A percentile compares a stretch with the other conserved stretches of the same genome.
phyloP scores from a whole-genome alignment of 2,113 vertebrate species.

The Nycticorax nycticorax region DNA sequence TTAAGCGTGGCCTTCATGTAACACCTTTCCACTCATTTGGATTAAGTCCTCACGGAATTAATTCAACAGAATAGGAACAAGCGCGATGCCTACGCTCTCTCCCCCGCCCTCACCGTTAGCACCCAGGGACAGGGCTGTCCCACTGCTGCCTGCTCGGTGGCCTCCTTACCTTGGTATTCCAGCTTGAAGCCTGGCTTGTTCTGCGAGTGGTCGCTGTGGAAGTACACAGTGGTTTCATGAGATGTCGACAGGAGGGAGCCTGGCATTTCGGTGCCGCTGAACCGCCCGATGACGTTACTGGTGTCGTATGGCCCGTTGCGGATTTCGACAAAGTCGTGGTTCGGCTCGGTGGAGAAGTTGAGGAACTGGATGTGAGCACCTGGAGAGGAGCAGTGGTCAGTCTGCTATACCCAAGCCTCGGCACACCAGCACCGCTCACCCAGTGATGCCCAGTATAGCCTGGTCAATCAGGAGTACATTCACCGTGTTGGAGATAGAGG shows the following conservation, averaged over 20 bases:
- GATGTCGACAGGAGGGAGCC: conserved; percentile 90
- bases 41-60: background rate
- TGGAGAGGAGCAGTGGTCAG: conserved; percentile 22
- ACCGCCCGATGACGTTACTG: conserved; percentile 90
- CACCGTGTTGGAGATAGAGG: fast-evolving
- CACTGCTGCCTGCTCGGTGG: fast-evolving
- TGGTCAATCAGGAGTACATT: fast-evolving
- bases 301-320: conserved; percentile 94
- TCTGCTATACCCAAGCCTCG: fast-evolving
- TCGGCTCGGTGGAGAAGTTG: conserved; percentile 97
- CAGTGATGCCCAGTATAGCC: fast-evolving
- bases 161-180: conserved; percentile 88
- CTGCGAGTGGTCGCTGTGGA: conserved; percentile 97
- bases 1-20: background rate
- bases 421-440: background rate
- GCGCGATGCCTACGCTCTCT: background rate
- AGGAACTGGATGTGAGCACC: conserved; percentile 95
- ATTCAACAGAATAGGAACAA: background rate
- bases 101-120: background rate
- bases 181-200: conserved; percentile 96
- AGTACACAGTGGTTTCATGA: conserved; percentile 92
- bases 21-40: background rate
- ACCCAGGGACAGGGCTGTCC: background rate
- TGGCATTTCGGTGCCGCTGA: conserved; percentile 87
- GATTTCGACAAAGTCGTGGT: conserved; percentile 96